Percentiles rank a stretch among this genome's conserved stretches.
phyloP scores from a whole-genome alignment of 2,797 vertebrate genomes.

The Glyptemys insculpta region DNA sequence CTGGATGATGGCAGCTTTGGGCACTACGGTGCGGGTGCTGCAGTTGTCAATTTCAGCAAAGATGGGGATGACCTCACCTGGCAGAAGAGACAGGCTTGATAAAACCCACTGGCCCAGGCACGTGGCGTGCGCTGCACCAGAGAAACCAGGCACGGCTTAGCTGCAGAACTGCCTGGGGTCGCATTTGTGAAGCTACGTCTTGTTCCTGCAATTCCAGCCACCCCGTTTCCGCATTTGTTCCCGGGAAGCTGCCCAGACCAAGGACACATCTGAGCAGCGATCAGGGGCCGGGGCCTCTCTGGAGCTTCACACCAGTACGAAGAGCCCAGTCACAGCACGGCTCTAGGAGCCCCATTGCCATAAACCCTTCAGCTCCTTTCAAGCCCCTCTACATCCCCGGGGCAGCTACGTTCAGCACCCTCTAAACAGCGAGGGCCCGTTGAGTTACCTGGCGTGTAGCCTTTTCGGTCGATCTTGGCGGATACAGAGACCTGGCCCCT shows the following conservation, averaged over 20 bases:
- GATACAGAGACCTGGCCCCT: conserved; percentile 93
- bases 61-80: conserved; percentile 96
- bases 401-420: not conserved
- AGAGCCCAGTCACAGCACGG: accelerated
- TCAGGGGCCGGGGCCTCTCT: not conserved
- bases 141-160: not conserved
- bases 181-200: not conserved
- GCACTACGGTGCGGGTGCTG: conserved; percentile 88
- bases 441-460: conserved; percentile 93
- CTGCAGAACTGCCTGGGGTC: too few relatives aligned
- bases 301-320: accelerated
- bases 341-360: not conserved
- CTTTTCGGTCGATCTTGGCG: conserved; percentile 96
- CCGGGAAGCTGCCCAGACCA: accelerated
- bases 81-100: accelerated
- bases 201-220: not conserved
- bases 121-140: accelerated
- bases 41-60: conserved; percentile 96
- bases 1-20: conserved; percentile 94
- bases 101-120: not conserved
- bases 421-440: accelerated
- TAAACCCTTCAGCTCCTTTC: not conserved
- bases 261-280: not conserved
- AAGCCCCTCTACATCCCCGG: not conserved
- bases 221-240: accelerated